A percentile compares a stretch with the other conserved stretches of the same genome.
Evolutionary conservation across 2,888 invertebrate species (phyloP).

Genomic region (Eilema sororculum): DNA sequence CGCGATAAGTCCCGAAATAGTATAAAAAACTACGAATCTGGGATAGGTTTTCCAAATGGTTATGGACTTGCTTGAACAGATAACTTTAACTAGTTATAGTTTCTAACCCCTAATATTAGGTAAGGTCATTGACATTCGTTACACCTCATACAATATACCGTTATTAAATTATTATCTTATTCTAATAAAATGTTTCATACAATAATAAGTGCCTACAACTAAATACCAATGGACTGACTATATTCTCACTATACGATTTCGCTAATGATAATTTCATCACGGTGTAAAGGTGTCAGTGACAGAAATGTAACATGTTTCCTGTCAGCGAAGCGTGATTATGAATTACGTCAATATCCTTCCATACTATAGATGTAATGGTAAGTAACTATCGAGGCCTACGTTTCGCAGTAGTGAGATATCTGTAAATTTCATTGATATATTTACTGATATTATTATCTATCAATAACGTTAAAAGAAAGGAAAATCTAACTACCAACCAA

Average conservation of each 20-base stretch:
- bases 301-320: constrained; percentile 22
- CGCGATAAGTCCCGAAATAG: too few relatives aligned
- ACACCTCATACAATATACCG: too few relatives aligned
- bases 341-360: constrained; percentile 22
- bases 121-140: too few relatives aligned
- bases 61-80: too few relatives aligned
- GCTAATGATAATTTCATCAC: constrained; percentile 13
- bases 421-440: not conserved
- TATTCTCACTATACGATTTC: constrained; percentile 5
- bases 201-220: not conserved
- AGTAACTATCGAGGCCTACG: not conserved
- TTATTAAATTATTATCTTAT: too few relatives aligned
- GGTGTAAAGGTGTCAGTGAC: constrained; percentile 12
- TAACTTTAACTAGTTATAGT: too few relatives aligned
- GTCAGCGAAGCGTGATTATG: constrained; percentile 14
- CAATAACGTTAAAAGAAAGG: too few relatives aligned
- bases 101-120: too few relatives aligned
- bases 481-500: too few relatives aligned
- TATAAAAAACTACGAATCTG: too few relatives aligned
- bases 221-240: not conserved
- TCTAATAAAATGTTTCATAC: not conserved
- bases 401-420: not conserved
- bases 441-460: not conserved
- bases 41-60: too few relatives aligned
- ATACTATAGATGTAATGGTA: not conserved